Evolutionary conservation across 1,140 invertebrate genomes (phyloP).

Genomic region (Anoplolepis gracilipes): DNA sequence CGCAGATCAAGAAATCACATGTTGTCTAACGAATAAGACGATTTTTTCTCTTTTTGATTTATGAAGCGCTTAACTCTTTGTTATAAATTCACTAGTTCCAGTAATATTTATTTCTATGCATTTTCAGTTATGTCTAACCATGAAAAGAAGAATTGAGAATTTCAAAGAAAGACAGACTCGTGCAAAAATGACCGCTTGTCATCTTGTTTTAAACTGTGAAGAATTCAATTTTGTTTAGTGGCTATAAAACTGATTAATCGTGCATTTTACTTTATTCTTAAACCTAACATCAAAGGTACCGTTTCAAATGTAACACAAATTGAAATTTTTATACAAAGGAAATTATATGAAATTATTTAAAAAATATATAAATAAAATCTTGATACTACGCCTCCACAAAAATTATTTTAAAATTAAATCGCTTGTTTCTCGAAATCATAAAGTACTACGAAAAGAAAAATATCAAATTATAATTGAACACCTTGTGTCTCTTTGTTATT

Average conservation of each 20-base stretch:
- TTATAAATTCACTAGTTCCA: background rate
- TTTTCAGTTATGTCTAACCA: too few relatives aligned
- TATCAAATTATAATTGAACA: too few relatives aligned
- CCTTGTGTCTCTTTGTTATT: too few relatives aligned
- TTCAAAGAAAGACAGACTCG: conserved; percentile 2
- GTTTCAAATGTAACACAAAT: background rate
- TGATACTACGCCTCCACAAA: too few relatives aligned
- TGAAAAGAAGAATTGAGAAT: background rate
- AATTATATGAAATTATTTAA: too few relatives aligned
- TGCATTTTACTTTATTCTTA: background rate
- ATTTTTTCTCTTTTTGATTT: conserved; percentile 25
- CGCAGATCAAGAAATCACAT: background rate
- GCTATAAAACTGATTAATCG: background rate
- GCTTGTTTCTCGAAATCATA: too few relatives aligned
- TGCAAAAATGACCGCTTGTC: background rate
- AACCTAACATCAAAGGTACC: background rate
- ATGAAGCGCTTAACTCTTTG: background rate
- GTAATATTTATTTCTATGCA: background rate
- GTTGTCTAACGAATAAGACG: conserved; percentile 2
- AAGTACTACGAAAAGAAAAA: too few relatives aligned
- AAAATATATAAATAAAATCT: too few relatives aligned
- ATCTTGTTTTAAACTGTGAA: background rate
- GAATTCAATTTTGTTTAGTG: background rate
- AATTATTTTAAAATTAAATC: too few relatives aligned
- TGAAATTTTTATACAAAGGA: background rate